Conservation (phyloP, 2,797 vertebrate species). For the Bovichtus variegatus region DNA sequence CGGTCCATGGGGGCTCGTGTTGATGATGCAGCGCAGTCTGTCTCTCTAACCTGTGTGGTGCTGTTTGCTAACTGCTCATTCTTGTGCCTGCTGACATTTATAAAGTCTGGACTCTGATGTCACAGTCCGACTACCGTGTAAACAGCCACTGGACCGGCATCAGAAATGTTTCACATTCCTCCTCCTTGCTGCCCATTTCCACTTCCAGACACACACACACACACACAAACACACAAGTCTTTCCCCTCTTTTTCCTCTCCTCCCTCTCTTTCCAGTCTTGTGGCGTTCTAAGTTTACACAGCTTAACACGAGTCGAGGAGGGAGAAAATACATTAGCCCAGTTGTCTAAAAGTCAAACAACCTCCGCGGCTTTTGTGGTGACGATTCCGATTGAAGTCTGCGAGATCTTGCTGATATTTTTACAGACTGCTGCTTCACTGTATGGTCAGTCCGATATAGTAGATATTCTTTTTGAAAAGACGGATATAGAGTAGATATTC, state of each 20-base stretch:
- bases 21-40: conserved; percentile 48
- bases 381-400: conserved; percentile 33
- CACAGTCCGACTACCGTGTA: conserved; percentile 84
- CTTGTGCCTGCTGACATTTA: conserved; percentile 81
- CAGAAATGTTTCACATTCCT: conserved; percentile 89
- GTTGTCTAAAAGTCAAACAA: conserved; percentile 52
- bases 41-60: conserved; percentile 47
- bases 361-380: conserved; percentile 47
- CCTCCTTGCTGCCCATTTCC: conserved; percentile 81
- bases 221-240: conserved; percentile 44
- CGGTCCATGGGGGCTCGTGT: conserved; percentile 69
- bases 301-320: conserved; percentile 66
- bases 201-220: conserved; percentile 73
- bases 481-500: conserved; percentile 19
- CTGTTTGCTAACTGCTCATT: conserved; percentile 78
- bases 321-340: conserved; percentile 62
- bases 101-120: conserved; percentile 87
- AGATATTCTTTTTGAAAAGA: conserved; percentile 29
- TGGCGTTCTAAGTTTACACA: conserved; percentile 69
- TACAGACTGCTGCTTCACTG: conserved; percentile 31
- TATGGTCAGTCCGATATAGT: conserved; percentile 31
- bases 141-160: conserved; percentile 83
- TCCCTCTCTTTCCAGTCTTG: conserved; percentile 68
- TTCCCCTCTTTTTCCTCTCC: conserved; percentile 58
- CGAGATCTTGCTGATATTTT: conserved; percentile 47